These are phyloP conservation scores for Tragelaphus strepsiceros DNA, from an alignment of 2,113 vertebrate species.

Conservation along the genomic window DNA sequence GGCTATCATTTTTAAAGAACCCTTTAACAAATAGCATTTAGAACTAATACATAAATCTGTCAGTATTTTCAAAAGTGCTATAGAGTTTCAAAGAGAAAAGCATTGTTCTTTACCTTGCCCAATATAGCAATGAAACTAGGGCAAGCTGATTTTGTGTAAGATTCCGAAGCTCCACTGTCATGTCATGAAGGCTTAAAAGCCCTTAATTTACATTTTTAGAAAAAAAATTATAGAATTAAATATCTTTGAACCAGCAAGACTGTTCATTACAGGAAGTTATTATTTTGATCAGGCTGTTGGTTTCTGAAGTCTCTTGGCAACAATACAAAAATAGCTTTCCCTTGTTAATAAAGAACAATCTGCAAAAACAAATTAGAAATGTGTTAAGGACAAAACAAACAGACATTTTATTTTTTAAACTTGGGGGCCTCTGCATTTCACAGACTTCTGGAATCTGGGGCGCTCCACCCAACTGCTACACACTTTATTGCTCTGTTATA, in stretches of 20 bases:
- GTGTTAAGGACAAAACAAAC: slow-evolving; percentile 80
- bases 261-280: slow-evolving; percentile 81
- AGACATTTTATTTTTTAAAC: slow-evolving; percentile 74
- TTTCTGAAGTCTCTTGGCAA: slow-evolving; percentile 84
- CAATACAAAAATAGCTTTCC: slow-evolving; percentile 83
- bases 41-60: slow-evolving; percentile 4
- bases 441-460: slow-evolving; percentile 70
- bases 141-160: background rate
- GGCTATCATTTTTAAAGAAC: slow-evolving; percentile 30
- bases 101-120: slow-evolving; percentile 17
- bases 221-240: slow-evolving; percentile 46
- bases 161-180: background rate
- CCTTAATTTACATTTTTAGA: slow-evolving; percentile 76
- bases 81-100: slow-evolving; percentile 26
- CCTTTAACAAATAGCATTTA: slow-evolving; percentile 16
- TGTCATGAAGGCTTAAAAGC: slow-evolving; percentile 53
- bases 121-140: background rate
- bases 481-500: slow-evolving; percentile 65
- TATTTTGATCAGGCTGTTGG: slow-evolving; percentile 81
- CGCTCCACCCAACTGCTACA: slow-evolving; percentile 57
- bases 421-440: slow-evolving; percentile 52
- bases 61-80: slow-evolving; percentile 8
- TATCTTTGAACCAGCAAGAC: slow-evolving; percentile 76
- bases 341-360: slow-evolving; percentile 80
- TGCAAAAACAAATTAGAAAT: slow-evolving; percentile 81